phyloP scores from a whole-genome alignment of 53 echinoderm and acorn worm species.

The Echinarachnius parma region DNA sequence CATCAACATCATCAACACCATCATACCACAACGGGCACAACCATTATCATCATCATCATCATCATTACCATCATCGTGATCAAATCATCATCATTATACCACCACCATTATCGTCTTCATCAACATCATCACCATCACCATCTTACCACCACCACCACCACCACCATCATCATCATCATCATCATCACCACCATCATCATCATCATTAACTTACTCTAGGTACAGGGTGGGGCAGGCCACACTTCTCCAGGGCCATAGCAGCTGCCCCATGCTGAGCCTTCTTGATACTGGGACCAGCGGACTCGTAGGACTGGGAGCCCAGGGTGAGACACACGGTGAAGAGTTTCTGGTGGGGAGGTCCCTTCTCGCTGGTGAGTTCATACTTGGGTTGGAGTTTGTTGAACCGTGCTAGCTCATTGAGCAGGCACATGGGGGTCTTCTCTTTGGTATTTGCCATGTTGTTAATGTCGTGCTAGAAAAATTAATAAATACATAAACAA shows the following conservation, averaged over 20 bases:
- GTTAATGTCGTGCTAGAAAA: conserved; percentile 18
- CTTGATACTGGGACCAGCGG: conserved; percentile 86
- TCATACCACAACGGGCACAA: too few relatives aligned
- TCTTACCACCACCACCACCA: too few relatives aligned
- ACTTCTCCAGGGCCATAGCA: conserved; percentile 67
- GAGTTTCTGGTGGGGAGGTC: conserved; percentile 86
- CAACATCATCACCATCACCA: too few relatives aligned
- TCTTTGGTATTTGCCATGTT: conserved; percentile 99
- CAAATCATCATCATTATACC: too few relatives aligned
- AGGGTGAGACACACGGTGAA: conserved; percentile 81
- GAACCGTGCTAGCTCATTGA: conserved; percentile 92
- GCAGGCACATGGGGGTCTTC: conserved; percentile 99
- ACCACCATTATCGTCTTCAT: too few relatives aligned
- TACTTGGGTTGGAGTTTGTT: conserved; percentile 91
- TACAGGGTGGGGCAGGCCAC: conserved; percentile 75
- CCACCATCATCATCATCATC: too few relatives aligned
- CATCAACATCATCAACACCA: too few relatives aligned
- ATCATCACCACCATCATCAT: too few relatives aligned
- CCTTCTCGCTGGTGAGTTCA: conserved; percentile 78
- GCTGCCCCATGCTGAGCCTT: conserved; percentile 95
- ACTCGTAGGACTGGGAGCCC: conserved; percentile 70
- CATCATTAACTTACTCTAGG: conserved; percentile 60
- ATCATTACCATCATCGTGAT: too few relatives aligned
- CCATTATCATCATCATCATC: too few relatives aligned
- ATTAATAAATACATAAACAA: too few relatives aligned